Conservation (phyloP, 2,113 vertebrate species). For the Azemiops feae region DNA sequence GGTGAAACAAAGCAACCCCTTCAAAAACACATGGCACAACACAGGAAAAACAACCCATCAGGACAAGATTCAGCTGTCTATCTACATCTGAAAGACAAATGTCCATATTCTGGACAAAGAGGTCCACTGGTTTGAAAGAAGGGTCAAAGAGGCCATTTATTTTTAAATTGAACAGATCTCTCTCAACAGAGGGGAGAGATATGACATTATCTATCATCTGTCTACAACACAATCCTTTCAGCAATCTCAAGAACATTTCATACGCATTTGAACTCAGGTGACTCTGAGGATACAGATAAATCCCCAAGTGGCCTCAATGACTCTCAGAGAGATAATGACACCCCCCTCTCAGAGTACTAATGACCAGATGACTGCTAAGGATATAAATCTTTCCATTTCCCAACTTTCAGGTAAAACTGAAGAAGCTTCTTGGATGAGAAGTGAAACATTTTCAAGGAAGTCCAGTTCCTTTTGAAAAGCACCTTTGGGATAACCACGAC, state of each 20-base stretch:
- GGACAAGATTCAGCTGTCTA: background rate
- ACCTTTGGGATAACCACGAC: too few relatives aligned
- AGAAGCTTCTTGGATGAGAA: background rate
- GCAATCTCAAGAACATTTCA: background rate
- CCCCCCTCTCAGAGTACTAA: background rate
- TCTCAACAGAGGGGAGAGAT: background rate
- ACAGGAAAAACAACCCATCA: background rate
- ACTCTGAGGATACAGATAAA: background rate
- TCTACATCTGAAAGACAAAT: too few relatives aligned
- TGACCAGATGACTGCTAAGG: background rate
- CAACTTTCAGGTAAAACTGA: background rate
- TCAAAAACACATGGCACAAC: background rate
- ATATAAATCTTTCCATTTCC: background rate
- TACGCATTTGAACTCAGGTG: background rate
- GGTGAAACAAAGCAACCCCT: background rate
- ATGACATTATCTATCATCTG: background rate
- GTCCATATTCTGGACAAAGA: background rate
- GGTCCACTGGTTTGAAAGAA: too few relatives aligned
- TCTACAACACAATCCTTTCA: background rate
- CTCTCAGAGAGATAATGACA: background rate
- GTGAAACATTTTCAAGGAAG: background rate
- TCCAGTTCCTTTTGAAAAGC: too few relatives aligned
- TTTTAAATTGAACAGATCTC: background rate
- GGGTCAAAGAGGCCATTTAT: background rate
- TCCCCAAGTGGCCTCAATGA: background rate